A percentile compares a stretch with the other conserved stretches of the same genome.
phyloP scores from a whole-genome alignment of 92 coral and sea anemone genomes.

The Ricordea florida region DNA sequence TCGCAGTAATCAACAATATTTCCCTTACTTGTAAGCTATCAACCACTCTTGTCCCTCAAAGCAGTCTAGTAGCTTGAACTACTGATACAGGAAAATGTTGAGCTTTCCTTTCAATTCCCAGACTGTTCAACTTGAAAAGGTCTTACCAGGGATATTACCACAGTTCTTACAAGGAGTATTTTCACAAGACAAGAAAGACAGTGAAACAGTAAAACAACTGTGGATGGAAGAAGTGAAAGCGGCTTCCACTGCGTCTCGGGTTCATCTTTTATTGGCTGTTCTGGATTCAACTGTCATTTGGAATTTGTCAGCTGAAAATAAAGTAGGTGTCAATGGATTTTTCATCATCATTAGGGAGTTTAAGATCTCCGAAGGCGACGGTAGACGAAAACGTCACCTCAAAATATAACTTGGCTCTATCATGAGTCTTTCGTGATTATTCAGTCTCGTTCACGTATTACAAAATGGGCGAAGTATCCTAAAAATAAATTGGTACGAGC shows the following conservation, averaged over 20 bases:
- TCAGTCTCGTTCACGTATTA: too few relatives aligned
- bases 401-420: too few relatives aligned
- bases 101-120: background rate
- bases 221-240: slow-evolving; percentile 74
- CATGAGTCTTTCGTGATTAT: too few relatives aligned
- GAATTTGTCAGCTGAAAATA: slow-evolving; percentile 80
- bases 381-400: too few relatives aligned
- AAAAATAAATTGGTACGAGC: too few relatives aligned
- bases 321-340: slow-evolving; percentile 35
- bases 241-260: slow-evolving; percentile 79
- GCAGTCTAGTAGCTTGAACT: too few relatives aligned
- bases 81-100: too few relatives aligned
- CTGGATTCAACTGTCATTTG: slow-evolving; percentile 82
- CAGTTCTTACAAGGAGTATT: slow-evolving; percentile 56
- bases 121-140: slow-evolving; percentile 23
- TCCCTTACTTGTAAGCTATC: too few relatives aligned
- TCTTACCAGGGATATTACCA: slow-evolving; percentile 55
- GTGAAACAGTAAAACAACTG: slow-evolving; percentile 6
- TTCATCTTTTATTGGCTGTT: slow-evolving; percentile 72
- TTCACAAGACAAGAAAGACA: slow-evolving; percentile 21
- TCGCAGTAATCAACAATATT: background rate
- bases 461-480: too few relatives aligned
- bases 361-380: too few relatives aligned
- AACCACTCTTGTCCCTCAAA: too few relatives aligned
- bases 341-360: background rate